Percentiles rank a stretch among this genome's conserved stretches.
Conservation (phyloP, 2,113 vertebrate genomes). For the Epinephelus fuscoguttatus region DNA sequence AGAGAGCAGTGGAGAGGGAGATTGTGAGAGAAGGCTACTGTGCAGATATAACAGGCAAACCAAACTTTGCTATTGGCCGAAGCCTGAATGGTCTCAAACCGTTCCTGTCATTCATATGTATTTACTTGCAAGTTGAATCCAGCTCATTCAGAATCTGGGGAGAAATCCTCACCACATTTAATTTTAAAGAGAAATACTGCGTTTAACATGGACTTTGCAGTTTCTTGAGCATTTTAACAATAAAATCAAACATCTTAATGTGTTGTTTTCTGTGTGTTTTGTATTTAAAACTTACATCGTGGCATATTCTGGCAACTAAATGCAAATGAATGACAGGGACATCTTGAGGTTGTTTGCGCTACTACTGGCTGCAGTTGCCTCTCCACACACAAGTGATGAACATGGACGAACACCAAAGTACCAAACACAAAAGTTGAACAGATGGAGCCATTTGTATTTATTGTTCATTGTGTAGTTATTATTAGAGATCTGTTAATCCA, state of each 20-base stretch:
- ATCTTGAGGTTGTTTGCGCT: conserved; percentile 18
- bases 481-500: conserved; percentile 44
- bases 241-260: conserved; percentile 10
- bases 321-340: conserved; percentile 25
- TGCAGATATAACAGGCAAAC: conserved; percentile 47
- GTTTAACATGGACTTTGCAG: not conserved
- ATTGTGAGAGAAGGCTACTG: conserved; percentile 47
- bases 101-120: conserved; percentile 55
- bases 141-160: conserved; percentile 35
- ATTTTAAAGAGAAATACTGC: not conserved
- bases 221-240: not conserved
- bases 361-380: conserved; percentile 3
- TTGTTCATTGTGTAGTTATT: conserved; percentile 46
- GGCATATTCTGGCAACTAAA: not conserved
- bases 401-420: conserved; percentile 21
- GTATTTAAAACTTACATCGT: too few relatives aligned
- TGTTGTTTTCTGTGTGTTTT: not conserved
- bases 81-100: conserved; percentile 68
- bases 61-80: conserved; percentile 49
- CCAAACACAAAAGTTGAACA: conserved; percentile 49
- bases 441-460: conserved; percentile 61
- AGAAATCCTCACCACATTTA: not conserved
- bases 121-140: conserved; percentile 1
- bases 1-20: conserved; percentile 55
- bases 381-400: not conserved